Evolutionary conservation across 2,113 vertebrate species (phyloP).

Genomic region (Brachypodius melanocephalos): DNA sequence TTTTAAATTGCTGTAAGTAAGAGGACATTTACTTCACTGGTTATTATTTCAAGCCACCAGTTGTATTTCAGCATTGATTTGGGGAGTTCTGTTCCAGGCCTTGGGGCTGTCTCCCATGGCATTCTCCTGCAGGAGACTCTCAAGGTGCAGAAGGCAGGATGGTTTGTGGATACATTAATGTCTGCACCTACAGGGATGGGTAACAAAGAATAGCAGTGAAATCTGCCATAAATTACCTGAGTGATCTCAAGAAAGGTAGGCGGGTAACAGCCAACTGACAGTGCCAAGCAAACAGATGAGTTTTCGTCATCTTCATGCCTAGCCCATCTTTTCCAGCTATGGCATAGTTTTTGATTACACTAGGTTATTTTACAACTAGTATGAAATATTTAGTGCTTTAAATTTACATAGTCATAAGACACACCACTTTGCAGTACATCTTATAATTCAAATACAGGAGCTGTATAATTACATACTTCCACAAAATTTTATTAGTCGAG

Average conservation of each 20-base stretch:
- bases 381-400: slow-evolving; percentile 44
- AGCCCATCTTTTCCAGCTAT: background rate
- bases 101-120: accelerated
- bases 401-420: slow-evolving; percentile 35
- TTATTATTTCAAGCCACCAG: background rate
- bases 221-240: background rate
- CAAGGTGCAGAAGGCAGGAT: background rate
- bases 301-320: slow-evolving; percentile 15
- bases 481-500: background rate
- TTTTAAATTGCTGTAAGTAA: background rate
- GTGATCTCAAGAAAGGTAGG: background rate
- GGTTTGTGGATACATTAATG: background rate
- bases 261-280: background rate
- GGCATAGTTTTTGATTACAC: slow-evolving; percentile 31
- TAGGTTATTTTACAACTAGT: slow-evolving; percentile 12
- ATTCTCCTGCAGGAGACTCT: background rate
- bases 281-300: background rate
- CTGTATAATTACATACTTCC: background rate
- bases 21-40: background rate
- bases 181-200: background rate
- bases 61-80: background rate
- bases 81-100: background rate
- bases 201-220: background rate
- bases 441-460: background rate
- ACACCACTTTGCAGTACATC: background rate